A percentile compares a stretch with the other conserved stretches of the same genome.
Conservation (phyloP, 2,888 invertebrate species). For the Metallyticus violacea region DNA sequence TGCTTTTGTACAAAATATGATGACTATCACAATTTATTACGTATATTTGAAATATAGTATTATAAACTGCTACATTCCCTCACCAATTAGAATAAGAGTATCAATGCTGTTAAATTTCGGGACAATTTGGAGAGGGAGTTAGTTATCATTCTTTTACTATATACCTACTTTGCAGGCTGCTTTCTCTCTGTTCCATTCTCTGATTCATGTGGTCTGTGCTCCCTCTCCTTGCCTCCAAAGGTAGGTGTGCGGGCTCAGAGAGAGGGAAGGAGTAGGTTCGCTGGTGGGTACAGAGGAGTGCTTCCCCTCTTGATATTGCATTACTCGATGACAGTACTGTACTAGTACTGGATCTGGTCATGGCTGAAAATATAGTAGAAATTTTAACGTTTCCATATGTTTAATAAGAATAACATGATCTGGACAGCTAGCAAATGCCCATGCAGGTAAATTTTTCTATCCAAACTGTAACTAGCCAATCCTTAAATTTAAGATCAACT, state of each 20-base stretch:
- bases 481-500: too few relatives aligned
- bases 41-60: too few relatives aligned
- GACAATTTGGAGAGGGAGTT: background rate
- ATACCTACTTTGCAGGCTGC: constrained; percentile 30
- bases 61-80: too few relatives aligned
- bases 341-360: background rate
- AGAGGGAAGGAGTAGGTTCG: constrained; percentile 40
- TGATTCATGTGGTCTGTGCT: constrained; percentile 26
- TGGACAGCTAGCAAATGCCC: too few relatives aligned
- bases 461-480: background rate
- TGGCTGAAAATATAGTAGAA: background rate
- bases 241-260: constrained; percentile 36
- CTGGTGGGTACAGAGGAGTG: constrained; percentile 34
- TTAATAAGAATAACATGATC: background rate
- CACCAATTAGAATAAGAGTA: too few relatives aligned
- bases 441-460: background rate
- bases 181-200: constrained; percentile 9
- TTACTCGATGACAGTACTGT: background rate
- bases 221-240: constrained; percentile 34
- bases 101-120: too few relatives aligned
- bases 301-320: background rate
- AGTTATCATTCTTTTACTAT: background rate
- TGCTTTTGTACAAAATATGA: too few relatives aligned
- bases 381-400: background rate
- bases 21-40: too few relatives aligned